phyloP scores from a whole-genome alignment of 2,113 vertebrate species.

The Aphelocoma coerulescens region DNA sequence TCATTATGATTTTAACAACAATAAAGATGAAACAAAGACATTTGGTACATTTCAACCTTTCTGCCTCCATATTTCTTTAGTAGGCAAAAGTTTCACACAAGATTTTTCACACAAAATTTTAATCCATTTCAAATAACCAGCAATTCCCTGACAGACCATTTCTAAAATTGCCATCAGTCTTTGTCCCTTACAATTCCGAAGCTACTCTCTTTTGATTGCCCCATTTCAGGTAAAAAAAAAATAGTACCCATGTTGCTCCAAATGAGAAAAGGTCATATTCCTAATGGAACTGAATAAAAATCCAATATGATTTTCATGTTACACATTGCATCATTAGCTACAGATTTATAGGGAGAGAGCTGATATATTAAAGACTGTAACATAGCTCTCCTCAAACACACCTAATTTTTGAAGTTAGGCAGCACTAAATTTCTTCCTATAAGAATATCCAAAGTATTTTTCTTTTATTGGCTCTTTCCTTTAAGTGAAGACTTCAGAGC shows the following conservation, averaged over 20 bases:
- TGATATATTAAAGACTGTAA: slow-evolving; percentile 70
- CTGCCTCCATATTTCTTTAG: neutral
- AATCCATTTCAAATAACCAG: neutral
- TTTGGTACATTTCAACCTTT: neutral
- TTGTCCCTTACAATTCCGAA: slow-evolving; percentile 5
- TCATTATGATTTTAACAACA: neutral
- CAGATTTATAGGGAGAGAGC: slow-evolving; percentile 65
- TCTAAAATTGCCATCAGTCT: slow-evolving; percentile 42
- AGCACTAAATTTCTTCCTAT: slow-evolving; percentile 60
- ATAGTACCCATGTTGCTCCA: slow-evolving; percentile 20
- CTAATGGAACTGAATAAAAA: slow-evolving; percentile 61
- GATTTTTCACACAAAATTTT: neutral
- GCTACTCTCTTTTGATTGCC: slow-evolving; percentile 5
- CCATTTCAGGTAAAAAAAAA: neutral
- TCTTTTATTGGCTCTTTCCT: slow-evolving; percentile 68
- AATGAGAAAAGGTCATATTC: slow-evolving; percentile 40
- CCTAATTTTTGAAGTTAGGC: slow-evolving; percentile 72
- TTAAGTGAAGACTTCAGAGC: slow-evolving; percentile 65
- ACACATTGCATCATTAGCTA: slow-evolving; percentile 73
- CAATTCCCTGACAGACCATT: neutral
- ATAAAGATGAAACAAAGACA: neutral
- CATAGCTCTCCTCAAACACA: slow-evolving; percentile 45
- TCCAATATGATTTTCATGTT: slow-evolving; percentile 56
- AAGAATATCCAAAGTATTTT: slow-evolving; percentile 68
- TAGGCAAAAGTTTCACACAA: neutral